Conservation (phyloP, 2,113 vertebrate genomes). For the Orycteropus afer region DNA sequence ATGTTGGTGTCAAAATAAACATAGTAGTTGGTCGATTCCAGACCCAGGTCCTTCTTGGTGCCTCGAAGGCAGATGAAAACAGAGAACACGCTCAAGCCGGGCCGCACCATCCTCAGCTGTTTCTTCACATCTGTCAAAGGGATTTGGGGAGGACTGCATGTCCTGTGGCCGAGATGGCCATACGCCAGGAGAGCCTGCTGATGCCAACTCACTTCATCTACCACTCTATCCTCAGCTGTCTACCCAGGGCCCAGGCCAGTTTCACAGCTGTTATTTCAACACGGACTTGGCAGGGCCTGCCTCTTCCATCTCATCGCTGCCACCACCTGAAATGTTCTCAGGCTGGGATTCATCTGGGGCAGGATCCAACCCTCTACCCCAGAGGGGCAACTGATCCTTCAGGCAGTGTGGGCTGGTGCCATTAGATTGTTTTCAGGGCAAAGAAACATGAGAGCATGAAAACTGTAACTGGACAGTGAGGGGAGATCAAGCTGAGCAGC, state of each 20-base stretch:
- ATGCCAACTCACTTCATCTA: rapidly evolving
- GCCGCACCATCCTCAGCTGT: slow-evolving; percentile 86
- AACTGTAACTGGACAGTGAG: background rate
- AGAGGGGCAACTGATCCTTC: background rate
- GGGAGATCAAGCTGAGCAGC: background rate
- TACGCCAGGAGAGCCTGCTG: too few species aligned
- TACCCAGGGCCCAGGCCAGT: background rate
- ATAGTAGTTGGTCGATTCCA: slow-evolving; percentile 92
- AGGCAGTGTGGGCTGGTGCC: background rate
- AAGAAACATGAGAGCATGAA: background rate
- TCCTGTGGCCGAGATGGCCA: rapidly evolving
- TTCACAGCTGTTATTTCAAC: background rate
- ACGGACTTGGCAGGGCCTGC: background rate
- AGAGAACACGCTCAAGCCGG: slow-evolving; percentile 84
- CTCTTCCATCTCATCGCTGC: background rate
- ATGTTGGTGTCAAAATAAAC: slow-evolving; percentile 88
- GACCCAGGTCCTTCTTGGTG: slow-evolving; percentile 90
- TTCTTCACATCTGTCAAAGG: slow-evolving; percentile 87
- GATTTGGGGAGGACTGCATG: background rate
- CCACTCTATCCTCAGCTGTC: background rate
- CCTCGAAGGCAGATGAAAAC: slow-evolving; percentile 92
- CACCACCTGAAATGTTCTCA: background rate
- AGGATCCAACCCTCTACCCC: background rate
- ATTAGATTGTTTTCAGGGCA: background rate
- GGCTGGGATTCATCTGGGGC: background rate